A percentile compares a stretch with the other conserved stretches of the same genome.
These are phyloP conservation scores for Champsocephalus gunnari DNA, from an alignment of 2,797 vertebrate species.

Conservation along the genomic window DNA sequence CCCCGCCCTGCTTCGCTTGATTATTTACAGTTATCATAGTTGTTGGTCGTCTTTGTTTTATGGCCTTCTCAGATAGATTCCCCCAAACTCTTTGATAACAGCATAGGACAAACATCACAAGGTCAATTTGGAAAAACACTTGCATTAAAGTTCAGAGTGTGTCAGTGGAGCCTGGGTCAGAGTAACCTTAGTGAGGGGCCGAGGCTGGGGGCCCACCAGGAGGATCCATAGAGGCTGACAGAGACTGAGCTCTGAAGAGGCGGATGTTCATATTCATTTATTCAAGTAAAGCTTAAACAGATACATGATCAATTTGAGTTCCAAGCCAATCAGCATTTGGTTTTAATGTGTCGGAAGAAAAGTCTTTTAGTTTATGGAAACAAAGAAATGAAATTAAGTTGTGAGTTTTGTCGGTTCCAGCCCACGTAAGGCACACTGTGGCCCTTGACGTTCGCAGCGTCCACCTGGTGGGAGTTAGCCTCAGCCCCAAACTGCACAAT, in stretches of 20 bases:
- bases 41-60: conserved; percentile 74
- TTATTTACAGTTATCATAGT: conserved; percentile 76
- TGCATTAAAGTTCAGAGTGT: conserved; percentile 59
- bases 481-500: conserved; percentile 74
- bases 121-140: conserved; percentile 74
- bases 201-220: conserved; percentile 65
- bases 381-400: not conserved
- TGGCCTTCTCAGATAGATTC: conserved; percentile 75
- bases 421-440: conserved; percentile 78
- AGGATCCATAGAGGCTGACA: conserved; percentile 49
- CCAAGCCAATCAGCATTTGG: conserved; percentile 36
- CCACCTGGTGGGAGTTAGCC: conserved; percentile 66
- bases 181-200: conserved; percentile 76
- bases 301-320: conserved; percentile 27
- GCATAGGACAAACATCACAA: conserved; percentile 63
- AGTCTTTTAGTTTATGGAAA: conserved; percentile 13
- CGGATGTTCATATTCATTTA: conserved; percentile 28
- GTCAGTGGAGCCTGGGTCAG: conserved; percentile 70
- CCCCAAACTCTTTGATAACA: conserved; percentile 76
- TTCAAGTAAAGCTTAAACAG: conserved; percentile 43
- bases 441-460: conserved; percentile 55
- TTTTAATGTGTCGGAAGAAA: conserved; percentile 26
- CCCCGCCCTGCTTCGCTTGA: conserved; percentile 49
- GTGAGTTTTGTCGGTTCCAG: conserved; percentile 51
- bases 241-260: conserved; percentile 44